A percentile compares a stretch with the other conserved stretches of the same genome.
Conservation (phyloP, 1,140 invertebrate species). For the Chymomyza costata region DNA sequence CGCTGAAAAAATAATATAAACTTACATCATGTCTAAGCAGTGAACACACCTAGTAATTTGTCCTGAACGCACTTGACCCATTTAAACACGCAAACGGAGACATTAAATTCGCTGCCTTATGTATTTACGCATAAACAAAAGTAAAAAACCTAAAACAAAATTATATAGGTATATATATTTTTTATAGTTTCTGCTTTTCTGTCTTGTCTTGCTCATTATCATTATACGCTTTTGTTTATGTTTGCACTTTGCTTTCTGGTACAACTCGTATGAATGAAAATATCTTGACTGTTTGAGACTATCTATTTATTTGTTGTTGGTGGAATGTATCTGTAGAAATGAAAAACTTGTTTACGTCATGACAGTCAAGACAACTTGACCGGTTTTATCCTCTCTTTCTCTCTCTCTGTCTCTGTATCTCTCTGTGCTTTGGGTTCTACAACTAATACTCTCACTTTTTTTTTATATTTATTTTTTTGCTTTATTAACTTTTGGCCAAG, state of each 20-base stretch:
- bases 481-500: constrained; percentile 20
- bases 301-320: too few relatives aligned
- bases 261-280: constrained; percentile 44
- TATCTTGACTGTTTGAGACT: background rate
- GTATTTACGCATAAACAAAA: too few relatives aligned
- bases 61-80: constrained; percentile 64
- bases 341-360: constrained; percentile 63
- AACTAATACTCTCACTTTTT: constrained; percentile 65
- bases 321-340: too few relatives aligned
- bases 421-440: too few relatives aligned
- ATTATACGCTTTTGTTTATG: constrained; percentile 65
- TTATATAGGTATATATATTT: too few relatives aligned
- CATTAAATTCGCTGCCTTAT: too few relatives aligned
- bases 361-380: constrained; percentile 49
- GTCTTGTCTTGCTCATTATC: constrained; percentile 45
- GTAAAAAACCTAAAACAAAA: too few relatives aligned
- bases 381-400: constrained; percentile 32
- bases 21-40: constrained; percentile 42
- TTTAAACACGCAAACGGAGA: constrained; percentile 29
- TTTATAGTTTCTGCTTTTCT: constrained; percentile 1
- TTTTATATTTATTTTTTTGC: constrained; percentile 13
- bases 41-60: constrained; percentile 59
- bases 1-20: too few relatives aligned
- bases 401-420: constrained; percentile 7
- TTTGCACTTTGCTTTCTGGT: constrained; percentile 28